Percentiles rank a stretch among this genome's conserved stretches.
Evolutionary conservation across 2,797 vertebrate species (phyloP).

Genomic region (Danionella dracula): DNA sequence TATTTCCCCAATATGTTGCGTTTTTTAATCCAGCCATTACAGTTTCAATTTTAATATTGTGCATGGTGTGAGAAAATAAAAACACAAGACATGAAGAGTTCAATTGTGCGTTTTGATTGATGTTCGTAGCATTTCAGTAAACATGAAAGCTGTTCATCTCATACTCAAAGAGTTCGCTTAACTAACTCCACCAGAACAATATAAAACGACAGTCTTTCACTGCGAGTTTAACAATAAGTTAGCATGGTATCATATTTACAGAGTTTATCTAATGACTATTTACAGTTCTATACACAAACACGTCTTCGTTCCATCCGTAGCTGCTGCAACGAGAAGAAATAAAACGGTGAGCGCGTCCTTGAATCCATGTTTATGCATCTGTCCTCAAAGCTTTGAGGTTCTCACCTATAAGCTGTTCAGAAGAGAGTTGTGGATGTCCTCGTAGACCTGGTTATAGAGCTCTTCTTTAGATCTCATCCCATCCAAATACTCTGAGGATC

Average conservation of each 20-base stretch:
- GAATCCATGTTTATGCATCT: not conserved
- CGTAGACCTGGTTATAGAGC: slow-evolving; percentile 74
- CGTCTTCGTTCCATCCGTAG: slow-evolving; percentile 32
- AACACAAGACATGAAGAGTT: slow-evolving; percentile 49
- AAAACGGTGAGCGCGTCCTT: not conserved
- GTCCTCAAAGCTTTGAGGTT: not conserved
- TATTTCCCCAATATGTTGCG: no score
- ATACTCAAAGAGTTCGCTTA: slow-evolving; percentile 53
- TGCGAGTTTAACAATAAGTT: slow-evolving; percentile 57
- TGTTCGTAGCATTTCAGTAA: slow-evolving; percentile 26
- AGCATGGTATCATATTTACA: slow-evolving; percentile 63
- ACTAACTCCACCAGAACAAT: slow-evolving; percentile 56
- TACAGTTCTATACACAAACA: slow-evolving; percentile 77
- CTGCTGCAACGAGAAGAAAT: slow-evolving; percentile 56
- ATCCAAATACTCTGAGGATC: slow-evolving; percentile 82
- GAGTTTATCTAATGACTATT: slow-evolving; percentile 60
- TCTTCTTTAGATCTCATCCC: slow-evolving; percentile 76
- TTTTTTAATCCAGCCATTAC: no score
- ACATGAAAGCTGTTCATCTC: slow-evolving; percentile 41
- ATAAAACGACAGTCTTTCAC: slow-evolving; percentile 59
- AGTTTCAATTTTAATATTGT: no score
- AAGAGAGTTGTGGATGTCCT: slow-evolving; percentile 79
- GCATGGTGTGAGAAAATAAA: slow-evolving; percentile 40
- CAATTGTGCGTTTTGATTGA: slow-evolving; percentile 52
- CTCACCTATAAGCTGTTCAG: slow-evolving; percentile 77